phyloP scores from a whole-genome alignment of 2,113 vertebrate species.

The Saccopteryx bilineata region DNA sequence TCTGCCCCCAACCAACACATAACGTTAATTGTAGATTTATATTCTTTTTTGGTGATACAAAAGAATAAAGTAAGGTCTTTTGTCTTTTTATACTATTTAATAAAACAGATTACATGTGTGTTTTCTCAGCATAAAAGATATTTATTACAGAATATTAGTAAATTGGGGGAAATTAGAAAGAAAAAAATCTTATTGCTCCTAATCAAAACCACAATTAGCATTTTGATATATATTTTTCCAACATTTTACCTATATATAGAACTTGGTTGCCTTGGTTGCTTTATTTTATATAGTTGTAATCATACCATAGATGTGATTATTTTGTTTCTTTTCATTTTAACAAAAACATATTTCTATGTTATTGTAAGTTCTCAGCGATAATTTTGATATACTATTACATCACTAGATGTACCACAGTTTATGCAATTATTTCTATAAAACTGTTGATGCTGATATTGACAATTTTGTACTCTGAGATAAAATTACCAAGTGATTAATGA shows the following conservation, averaged over 20 bases:
- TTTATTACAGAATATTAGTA: neutral
- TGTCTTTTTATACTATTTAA: slow-evolving; percentile 5
- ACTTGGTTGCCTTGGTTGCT: neutral
- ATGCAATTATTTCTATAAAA: neutral
- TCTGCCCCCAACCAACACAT: neutral
- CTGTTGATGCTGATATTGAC: neutral
- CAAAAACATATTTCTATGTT: neutral
- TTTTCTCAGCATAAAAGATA: slow-evolving; percentile 32
- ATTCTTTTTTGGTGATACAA: neutral
- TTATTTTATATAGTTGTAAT: neutral
- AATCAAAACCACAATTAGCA: neutral
- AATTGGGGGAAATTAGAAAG: slow-evolving; percentile 16
- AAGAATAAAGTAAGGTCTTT: slow-evolving; percentile 2
- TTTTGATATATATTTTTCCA: slow-evolving; percentile 1
- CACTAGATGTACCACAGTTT: neutral
- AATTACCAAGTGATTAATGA: slow-evolving; percentile 29
- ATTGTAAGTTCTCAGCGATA: neutral
- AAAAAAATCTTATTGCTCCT: neutral
- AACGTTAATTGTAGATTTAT: neutral
- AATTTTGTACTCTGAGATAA: slow-evolving; percentile 7
- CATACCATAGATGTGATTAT: neutral
- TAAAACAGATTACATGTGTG: neutral
- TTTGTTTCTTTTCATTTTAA: slow-evolving; percentile 13
- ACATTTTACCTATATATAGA: neutral
- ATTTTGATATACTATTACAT: neutral